A percentile compares a stretch with the other conserved stretches of the same genome.
Evolutionary conservation across 2,888 invertebrate species (phyloP).

Genomic region (Galerucella nymphaeae): DNA sequence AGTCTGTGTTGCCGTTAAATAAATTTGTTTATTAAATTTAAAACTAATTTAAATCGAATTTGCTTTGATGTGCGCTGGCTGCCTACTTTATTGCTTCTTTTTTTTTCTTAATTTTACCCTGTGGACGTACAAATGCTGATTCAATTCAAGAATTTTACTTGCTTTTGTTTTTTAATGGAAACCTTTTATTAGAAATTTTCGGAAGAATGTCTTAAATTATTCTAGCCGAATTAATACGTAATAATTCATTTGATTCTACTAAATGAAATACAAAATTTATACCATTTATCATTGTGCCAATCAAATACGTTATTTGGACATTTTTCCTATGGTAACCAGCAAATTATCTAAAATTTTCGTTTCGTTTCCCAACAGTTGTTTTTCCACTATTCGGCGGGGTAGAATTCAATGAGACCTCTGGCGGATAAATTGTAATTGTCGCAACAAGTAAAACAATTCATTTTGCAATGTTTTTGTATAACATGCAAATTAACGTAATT

Average conservation of each 20-base stretch:
- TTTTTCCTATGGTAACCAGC: too few species aligned
- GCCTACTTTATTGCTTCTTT: conserved; percentile 52
- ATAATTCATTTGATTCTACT: background rate
- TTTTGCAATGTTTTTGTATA: too few species aligned
- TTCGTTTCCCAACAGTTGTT: too few species aligned
- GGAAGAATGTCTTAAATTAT: background rate
- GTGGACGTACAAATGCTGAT: background rate
- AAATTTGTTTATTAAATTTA: conserved; percentile 53
- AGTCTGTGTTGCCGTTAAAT: conserved; percentile 40
- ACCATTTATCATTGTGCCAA: too few species aligned
- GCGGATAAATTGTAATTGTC: too few species aligned
- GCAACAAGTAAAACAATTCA: too few species aligned
- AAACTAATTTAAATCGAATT: conserved; percentile 56
- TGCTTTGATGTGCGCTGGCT: conserved; percentile 55
- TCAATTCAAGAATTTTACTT: conserved; percentile 5
- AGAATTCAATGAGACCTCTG: too few species aligned
- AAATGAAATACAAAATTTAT: too few species aligned
- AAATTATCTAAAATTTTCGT: too few species aligned
- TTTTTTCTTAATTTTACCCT: conserved; percentile 45
- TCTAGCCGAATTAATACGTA: background rate
- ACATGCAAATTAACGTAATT: too few species aligned
- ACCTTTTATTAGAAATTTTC: conserved; percentile 2
- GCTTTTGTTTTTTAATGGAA: conserved; percentile 4
- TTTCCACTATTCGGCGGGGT: too few species aligned
- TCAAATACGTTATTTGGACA: too few species aligned